phyloP scores from a whole-genome alignment of 2,888 invertebrate genomes.

The Anarsia innoxiella region DNA sequence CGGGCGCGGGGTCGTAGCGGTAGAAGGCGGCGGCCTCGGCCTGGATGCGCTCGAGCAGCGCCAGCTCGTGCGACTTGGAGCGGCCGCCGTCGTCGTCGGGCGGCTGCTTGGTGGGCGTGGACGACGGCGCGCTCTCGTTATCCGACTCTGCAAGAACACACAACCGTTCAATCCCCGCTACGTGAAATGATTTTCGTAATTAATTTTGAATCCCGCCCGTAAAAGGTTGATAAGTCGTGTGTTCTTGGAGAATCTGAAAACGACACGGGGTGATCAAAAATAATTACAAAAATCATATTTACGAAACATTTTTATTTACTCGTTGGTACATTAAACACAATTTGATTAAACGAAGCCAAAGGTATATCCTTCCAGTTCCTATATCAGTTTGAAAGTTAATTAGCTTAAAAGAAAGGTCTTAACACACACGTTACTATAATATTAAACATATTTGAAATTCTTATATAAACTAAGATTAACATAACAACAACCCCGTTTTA shows the following conservation, averaged over 20 bases:
- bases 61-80: slow-evolving; percentile 82
- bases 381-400: slow-evolving; percentile 56
- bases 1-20: slow-evolving; percentile 70
- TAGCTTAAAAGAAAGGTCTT: slow-evolving; percentile 60
- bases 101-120: slow-evolving; percentile 72
- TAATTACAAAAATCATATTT: slow-evolving; percentile 74
- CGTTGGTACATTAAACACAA: slow-evolving; percentile 72
- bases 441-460: slow-evolving; percentile 60
- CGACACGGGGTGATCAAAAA: slow-evolving; percentile 60
- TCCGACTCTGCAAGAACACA: slow-evolving; percentile 88
- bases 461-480: slow-evolving; percentile 66
- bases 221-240: slow-evolving; percentile 51
- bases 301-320: slow-evolving; percentile 73
- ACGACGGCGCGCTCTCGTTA: slow-evolving; percentile 81
- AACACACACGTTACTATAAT: slow-evolving; percentile 57
- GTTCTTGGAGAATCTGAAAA: slow-evolving; percentile 61
- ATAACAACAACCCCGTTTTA: slow-evolving; percentile 65
- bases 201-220: slow-evolving; percentile 63
- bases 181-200: slow-evolving; percentile 64
- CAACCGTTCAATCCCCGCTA: slow-evolving; percentile 36
- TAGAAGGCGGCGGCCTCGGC: slow-evolving; percentile 84
- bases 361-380: slow-evolving; percentile 54
- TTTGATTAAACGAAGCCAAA: slow-evolving; percentile 69
- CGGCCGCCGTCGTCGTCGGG: slow-evolving; percentile 50
- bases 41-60: slow-evolving; percentile 80